phyloP scores from a whole-genome alignment of 2,797 vertebrate genomes.

The Falco berigora region DNA sequence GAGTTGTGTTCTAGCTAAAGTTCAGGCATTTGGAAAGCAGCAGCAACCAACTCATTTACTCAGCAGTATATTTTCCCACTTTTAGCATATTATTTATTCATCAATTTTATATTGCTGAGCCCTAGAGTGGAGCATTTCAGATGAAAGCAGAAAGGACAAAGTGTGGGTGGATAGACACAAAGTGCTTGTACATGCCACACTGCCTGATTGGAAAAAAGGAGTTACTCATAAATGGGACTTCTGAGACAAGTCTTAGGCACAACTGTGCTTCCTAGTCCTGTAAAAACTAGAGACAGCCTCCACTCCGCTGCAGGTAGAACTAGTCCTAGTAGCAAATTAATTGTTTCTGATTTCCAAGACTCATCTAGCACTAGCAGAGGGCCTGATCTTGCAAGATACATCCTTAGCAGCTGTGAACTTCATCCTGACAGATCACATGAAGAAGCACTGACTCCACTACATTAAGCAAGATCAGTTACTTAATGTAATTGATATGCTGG shows the following conservation, averaged over 20 bases:
- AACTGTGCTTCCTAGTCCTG: background rate
- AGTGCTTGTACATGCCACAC: background rate
- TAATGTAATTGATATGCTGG: background rate
- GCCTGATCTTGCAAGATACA: background rate
- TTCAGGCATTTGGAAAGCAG: background rate
- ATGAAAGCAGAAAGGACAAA: slow-evolving; percentile 1
- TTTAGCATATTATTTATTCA: slow-evolving; percentile 12
- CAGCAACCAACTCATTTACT: background rate
- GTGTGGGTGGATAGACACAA: background rate
- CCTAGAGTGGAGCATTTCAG: background rate
- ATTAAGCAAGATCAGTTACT: background rate
- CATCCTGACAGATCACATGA: background rate
- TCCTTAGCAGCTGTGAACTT: background rate
- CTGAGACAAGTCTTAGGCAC: background rate
- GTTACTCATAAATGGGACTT: background rate
- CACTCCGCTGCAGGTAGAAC: background rate
- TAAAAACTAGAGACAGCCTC: background rate
- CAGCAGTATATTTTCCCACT: background rate
- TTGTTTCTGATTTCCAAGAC: background rate
- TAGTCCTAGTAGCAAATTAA: background rate
- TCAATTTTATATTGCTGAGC: slow-evolving; percentile 1
- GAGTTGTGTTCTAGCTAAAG: background rate
- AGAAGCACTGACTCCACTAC: background rate
- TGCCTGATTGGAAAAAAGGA: background rate
- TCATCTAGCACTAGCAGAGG: background rate